A percentile compares a stretch with the other conserved stretches of the same genome.
These are phyloP conservation scores for Acrobeloides nanus DNA, from an alignment of 2,888 invertebrate species.

Conservation along the genomic window DNA sequence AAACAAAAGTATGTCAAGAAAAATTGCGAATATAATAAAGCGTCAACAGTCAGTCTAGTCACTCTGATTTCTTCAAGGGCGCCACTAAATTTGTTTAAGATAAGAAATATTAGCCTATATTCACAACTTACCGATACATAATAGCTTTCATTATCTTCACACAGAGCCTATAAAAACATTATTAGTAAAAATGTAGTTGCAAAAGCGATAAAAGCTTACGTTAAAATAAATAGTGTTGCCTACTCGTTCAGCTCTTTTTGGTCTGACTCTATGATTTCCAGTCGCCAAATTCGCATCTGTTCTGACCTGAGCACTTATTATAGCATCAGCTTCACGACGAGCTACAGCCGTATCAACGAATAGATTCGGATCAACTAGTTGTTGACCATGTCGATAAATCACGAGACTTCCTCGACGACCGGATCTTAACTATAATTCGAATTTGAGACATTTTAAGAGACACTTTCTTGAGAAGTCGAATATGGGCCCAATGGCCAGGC, in stretches of 20 bases:
- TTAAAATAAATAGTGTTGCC: slow-evolving; percentile 10
- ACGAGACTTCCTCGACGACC: slow-evolving; percentile 2
- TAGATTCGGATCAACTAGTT: slow-evolving; percentile 7
- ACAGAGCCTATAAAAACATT: slow-evolving; percentile 7
- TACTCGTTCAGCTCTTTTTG: slow-evolving; percentile 10
- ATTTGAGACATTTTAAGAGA: too few species aligned
- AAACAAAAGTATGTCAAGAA: too few species aligned
- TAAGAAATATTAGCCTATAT: slow-evolving; percentile 7
- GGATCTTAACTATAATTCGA: slow-evolving; percentile 9
- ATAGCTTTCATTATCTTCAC: slow-evolving; percentile 6
- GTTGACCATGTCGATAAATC: slow-evolving; percentile 7
- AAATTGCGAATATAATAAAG: too few species aligned
- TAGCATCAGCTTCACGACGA: slow-evolving; percentile 10
- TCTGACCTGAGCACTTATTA: slow-evolving; percentile 9
- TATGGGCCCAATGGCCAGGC: too few species aligned
- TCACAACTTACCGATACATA: slow-evolving; percentile 7
- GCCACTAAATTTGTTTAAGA: slow-evolving; percentile 11
- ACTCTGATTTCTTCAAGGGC: too few species aligned
- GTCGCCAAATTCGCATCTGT: slow-evolving; percentile 11
- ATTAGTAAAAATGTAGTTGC: slow-evolving; percentile 4
- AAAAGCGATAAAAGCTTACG: slow-evolving; percentile 9
- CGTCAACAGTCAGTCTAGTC: too few species aligned
- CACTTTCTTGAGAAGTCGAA: too few species aligned
- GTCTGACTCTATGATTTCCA: slow-evolving; percentile 9
- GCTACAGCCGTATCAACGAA: slow-evolving; percentile 10